Conservation (phyloP, 2,113 vertebrate genomes). For the Cyprinodon tularosa region DNA sequence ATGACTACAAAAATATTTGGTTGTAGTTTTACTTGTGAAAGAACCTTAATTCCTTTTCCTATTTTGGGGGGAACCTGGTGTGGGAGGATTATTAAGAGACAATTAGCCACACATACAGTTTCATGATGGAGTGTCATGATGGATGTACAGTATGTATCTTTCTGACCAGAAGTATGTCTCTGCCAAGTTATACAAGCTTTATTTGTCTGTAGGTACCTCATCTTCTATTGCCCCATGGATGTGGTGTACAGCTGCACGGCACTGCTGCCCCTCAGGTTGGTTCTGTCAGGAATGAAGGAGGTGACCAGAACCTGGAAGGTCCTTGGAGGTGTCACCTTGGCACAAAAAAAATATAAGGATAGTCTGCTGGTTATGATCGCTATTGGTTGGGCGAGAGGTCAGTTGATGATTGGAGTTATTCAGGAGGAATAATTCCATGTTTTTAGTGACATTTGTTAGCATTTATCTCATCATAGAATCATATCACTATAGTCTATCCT, state of each 20-base stretch:
- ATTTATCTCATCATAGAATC: not conserved
- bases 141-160: not conserved
- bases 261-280: slow-evolving; percentile 84
- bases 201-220: slow-evolving; percentile 85
- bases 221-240: slow-evolving; percentile 93
- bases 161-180: not conserved
- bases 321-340: slow-evolving; percentile 85
- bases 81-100: too few relatives aligned
- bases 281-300: slow-evolving; percentile 93
- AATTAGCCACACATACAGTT: too few relatives aligned
- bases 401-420: slow-evolving; percentile 7
- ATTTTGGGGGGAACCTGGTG: too few relatives aligned
- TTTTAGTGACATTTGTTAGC: not conserved
- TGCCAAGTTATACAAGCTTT: not conserved
- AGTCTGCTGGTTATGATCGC: slow-evolving; percentile 92
- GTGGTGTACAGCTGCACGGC: slow-evolving; percentile 81
- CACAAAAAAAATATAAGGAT: slow-evolving; percentile 86
- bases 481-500: not conserved
- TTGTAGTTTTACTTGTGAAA: too few relatives aligned
- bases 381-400: slow-evolving; percentile 96
- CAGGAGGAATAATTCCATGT: not conserved
- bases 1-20: too few relatives aligned
- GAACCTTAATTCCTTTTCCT: too few relatives aligned
- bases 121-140: too few relatives aligned
- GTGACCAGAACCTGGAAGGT: slow-evolving; percentile 97